Evolutionary conservation across 2,113 vertebrate species (phyloP).

Genomic region (Mustela lutreola): DNA sequence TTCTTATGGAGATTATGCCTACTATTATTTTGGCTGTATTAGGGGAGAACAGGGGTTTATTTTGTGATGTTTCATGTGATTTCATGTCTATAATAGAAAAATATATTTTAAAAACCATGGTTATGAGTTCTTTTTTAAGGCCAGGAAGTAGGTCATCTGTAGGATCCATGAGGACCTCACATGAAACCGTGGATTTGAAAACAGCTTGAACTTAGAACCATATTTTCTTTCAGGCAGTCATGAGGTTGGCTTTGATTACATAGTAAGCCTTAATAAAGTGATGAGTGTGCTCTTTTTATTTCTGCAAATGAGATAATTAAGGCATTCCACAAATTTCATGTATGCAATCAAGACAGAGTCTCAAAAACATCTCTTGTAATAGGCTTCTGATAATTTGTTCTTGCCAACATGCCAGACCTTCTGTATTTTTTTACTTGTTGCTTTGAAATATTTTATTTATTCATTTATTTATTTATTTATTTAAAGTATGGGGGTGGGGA

Average conservation of each 20-base stretch:
- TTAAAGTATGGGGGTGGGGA: neutral
- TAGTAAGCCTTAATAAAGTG: neutral
- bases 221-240: slow-evolving; percentile 36
- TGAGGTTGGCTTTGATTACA: neutral
- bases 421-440: slow-evolving; percentile 22
- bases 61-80: slow-evolving; percentile 29
- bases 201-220: slow-evolving; percentile 12
- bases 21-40: slow-evolving; percentile 48
- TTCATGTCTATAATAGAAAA: slow-evolving; percentile 44
- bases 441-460: neutral
- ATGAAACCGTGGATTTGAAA: slow-evolving; percentile 51
- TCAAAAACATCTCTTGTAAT: neutral
- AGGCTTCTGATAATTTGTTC: slow-evolving; percentile 27
- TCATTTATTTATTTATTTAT: neutral
- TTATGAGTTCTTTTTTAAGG: neutral
- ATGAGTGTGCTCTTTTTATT: slow-evolving; percentile 27
- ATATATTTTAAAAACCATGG: neutral
- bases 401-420: neutral
- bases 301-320: slow-evolving; percentile 37
- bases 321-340: neutral
- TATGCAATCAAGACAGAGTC: neutral
- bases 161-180: neutral
- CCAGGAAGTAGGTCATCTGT: slow-evolving; percentile 5
- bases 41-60: neutral
- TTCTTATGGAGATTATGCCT: slow-evolving; percentile 7